Evolutionary conservation across 2,797 vertebrate genomes (phyloP), one percentile per base, ranked within the genome.

Genomic region (Cephalopachus bancanus): DNA sequence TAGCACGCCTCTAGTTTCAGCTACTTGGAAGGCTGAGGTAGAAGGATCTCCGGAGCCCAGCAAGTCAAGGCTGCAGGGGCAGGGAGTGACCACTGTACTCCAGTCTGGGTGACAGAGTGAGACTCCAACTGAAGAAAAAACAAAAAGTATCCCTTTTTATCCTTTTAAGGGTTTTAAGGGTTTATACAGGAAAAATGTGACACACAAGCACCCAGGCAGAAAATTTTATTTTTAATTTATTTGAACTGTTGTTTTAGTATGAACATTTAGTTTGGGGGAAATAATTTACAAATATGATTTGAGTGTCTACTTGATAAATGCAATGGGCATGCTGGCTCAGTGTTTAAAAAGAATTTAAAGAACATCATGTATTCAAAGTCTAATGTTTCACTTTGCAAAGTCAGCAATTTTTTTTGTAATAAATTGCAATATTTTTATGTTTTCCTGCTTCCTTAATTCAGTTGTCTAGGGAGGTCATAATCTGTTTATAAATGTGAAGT

Each of bases 381-480:
- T 75, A 65, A 19, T 33, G 37, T 92, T 89, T 93, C 10, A 33
- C 55, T 78, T 96, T 78, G 37, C 5, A 85, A 64, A 1, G 8
- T 90, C 30, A 62, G 81, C 67, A 93, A 93, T 94, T 85, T 9
- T 93, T 96, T 95, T 64, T 37, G 17, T 86, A 79, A 88, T 88
- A 53, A 96, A 91, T 67, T 78, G 75, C 83, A 93, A 94, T 83
- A 79, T 7, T 51, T 75, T 81, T 65, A 26, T 20, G 11, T 94
- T 93, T 93, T 49, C 20, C 57, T 57, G 14, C 9, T 57, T 89
- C n/a, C 30, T 96, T 94, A 89, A 75, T 93, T 94, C 67, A 78
- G 28, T 94, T 87, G 44, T 92, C 92, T 84, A 57, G 92, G 90
- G 94, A 96, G 22, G 69, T 62, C 26, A 96, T 97, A 98, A 97